Conservation (phyloP, 2,113 vertebrate species). For the Casuarius casuarius region DNA sequence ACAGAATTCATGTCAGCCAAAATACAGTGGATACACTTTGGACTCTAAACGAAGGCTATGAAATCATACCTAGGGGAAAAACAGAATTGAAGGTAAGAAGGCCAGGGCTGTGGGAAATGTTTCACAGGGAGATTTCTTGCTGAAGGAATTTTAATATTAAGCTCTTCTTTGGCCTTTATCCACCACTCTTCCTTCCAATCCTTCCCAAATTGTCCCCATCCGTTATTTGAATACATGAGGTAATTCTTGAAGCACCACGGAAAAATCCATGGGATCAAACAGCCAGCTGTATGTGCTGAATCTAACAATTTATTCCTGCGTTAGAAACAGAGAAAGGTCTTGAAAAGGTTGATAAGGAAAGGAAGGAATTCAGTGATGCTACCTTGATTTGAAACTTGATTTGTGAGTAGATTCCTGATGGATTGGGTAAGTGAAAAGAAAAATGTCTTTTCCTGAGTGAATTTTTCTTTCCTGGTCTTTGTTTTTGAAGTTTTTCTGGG, state of each 20-base stretch:
- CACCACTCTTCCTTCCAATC: background rate
- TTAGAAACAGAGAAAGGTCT: background rate
- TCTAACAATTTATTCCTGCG: background rate
- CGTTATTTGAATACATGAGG: background rate
- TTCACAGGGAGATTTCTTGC: background rate
- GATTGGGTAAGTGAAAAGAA: background rate
- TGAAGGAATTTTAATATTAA: background rate
- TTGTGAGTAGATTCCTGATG: background rate
- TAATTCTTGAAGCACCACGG: background rate
- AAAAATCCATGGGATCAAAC: background rate
- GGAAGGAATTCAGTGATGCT: background rate
- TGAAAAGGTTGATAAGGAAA: background rate
- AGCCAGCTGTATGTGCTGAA: background rate
- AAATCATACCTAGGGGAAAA: constrained; percentile 87
- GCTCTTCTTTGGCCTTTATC: background rate
- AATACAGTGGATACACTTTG: constrained; percentile 87
- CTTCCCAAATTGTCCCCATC: background rate
- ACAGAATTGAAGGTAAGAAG: constrained; percentile 89
- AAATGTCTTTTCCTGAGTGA: background rate
- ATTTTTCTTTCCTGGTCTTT: background rate
- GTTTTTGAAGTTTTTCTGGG: background rate
- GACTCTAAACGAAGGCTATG: constrained; percentile 87
- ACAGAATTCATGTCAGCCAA: constrained; percentile 91
- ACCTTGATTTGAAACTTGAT: background rate
- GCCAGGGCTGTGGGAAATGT: background rate